Evolutionary conservation across 2,797 vertebrate genomes (phyloP).

Genomic region (Gymnothorax javanicus): DNA sequence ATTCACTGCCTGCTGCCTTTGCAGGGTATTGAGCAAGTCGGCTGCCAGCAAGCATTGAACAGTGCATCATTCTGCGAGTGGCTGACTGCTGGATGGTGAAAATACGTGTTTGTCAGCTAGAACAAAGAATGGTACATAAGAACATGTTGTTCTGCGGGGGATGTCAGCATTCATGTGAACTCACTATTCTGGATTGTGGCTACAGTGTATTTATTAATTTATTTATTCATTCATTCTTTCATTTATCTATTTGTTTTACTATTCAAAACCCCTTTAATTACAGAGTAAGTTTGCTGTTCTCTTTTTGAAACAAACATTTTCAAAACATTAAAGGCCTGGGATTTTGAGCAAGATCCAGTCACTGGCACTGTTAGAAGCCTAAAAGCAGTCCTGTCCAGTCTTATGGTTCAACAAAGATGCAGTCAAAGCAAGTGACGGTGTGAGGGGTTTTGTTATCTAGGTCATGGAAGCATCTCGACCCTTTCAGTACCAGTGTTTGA

Average conservation of each 20-base stretch:
- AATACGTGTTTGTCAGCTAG: constrained; percentile 46
- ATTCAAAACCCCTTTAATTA: constrained; percentile 17
- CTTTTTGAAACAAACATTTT: constrained; percentile 33
- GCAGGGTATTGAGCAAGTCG: not conserved
- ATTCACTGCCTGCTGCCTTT: constrained; percentile 47
- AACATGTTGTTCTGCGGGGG: constrained; percentile 20
- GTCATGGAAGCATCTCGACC: constrained; percentile 55
- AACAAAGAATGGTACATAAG: constrained; percentile 29
- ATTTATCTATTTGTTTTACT: not conserved
- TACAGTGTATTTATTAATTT: constrained; percentile 28
- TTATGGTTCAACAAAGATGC: constrained; percentile 45
- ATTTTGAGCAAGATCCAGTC: constrained; percentile 45
- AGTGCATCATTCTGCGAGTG: constrained; percentile 29
- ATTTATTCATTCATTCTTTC: constrained; percentile 4
- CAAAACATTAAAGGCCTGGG: constrained; percentile 42
- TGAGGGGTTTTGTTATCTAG: constrained; percentile 63
- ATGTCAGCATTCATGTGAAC: constrained; percentile 20
- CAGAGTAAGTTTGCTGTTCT: not conserved
- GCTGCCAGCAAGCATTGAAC: constrained; percentile 10
- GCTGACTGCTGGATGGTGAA: constrained; percentile 34
- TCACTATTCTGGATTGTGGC: constrained; percentile 29
- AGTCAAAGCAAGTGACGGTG: constrained; percentile 57
- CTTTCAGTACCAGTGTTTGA: constrained; percentile 43
- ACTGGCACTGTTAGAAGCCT: constrained; percentile 39
- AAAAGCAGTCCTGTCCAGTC: constrained; percentile 55